Evolutionary conservation across 2,888 invertebrate genomes (phyloP).

Genomic region (Acrobasis suavella): DNA sequence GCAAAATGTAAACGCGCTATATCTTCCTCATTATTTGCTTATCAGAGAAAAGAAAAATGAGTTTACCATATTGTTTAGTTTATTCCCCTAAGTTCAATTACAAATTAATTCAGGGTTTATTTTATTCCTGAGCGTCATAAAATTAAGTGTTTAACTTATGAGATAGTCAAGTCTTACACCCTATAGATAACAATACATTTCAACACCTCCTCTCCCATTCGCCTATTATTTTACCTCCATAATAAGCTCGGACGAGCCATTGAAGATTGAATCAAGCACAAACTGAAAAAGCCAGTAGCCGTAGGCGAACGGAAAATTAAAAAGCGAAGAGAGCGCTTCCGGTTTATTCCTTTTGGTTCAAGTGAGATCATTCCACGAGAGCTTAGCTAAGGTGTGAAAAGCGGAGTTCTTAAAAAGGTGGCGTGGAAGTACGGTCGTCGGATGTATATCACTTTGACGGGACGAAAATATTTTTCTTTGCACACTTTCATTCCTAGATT

Average conservation of each 20-base stretch:
- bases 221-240: conserved; percentile 12
- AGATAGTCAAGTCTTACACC: neutral
- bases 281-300: conserved; percentile 56
- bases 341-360: conserved; percentile 3
- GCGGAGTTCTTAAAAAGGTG: too few species aligned
- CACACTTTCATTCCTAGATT: too few species aligned
- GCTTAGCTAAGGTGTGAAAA: too few species aligned
- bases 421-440: too few species aligned
- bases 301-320: conserved; percentile 78
- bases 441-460: too few species aligned
- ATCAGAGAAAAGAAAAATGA: too few species aligned
- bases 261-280: conserved; percentile 56
- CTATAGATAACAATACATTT: neutral
- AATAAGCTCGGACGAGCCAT: conserved; percentile 26
- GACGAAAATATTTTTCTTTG: too few species aligned
- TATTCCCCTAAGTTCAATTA: too few species aligned
- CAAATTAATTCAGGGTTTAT: too few species aligned
- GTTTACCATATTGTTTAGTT: too few species aligned
- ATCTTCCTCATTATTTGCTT: too few species aligned
- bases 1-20: too few species aligned
- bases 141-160: neutral
- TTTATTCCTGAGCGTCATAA: neutral
- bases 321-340: conserved; percentile 62
- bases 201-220: conserved; percentile 11
- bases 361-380: neutral